Evolutionary conservation across 2,888 invertebrate genomes (phyloP), one percentile per base, ranked within the genome.

Genomic region (Mylabris sibirica): DNA sequence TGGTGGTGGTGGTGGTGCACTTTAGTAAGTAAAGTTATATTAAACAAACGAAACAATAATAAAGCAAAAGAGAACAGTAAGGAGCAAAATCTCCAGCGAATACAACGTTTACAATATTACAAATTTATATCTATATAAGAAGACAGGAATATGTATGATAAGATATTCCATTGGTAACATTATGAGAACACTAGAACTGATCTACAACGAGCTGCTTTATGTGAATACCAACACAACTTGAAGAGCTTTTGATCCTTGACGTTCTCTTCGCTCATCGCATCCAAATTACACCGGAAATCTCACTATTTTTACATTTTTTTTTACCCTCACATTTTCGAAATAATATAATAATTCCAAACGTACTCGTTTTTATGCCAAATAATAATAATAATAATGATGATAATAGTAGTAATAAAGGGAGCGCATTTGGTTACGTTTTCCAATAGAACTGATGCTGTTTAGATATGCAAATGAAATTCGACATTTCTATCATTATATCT

Each of bases 201-300:
- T 74, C 69, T 76, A 75, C 72, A 74, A 72, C 41, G 38, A 65
- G 65, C 61, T 63, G 65, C 38, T 62, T 65, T 64, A 69, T 60
- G 72, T 73, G 77, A 77, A 78, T 78, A 76, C 74, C 70, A 77
- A 76, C 72, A 67, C 66, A 44, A 59, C 14, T 71, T 70, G 72
- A 75, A 74, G 75, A 71, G 68, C 71, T 70, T 72, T 75, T 57
- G 57, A 57, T 57, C 57, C n/a, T 57, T 57, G 24, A 26, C 26
- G 5, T 35, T 49, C 57, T 57, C 26, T 35, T 49, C 26, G 24
- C 26, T 14, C 26, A 57, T 22, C 3, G 26, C 24, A 57, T 26
- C 14, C 12, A 26, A 57, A 57, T 57, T 24, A 26, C 14, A 57
- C 24, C 14, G n/a, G 3, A 53, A 22, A 53, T 53, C 53, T 53